Conservation (phyloP, 2,888 invertebrate genomes). For the Lysandra coridon region DNA sequence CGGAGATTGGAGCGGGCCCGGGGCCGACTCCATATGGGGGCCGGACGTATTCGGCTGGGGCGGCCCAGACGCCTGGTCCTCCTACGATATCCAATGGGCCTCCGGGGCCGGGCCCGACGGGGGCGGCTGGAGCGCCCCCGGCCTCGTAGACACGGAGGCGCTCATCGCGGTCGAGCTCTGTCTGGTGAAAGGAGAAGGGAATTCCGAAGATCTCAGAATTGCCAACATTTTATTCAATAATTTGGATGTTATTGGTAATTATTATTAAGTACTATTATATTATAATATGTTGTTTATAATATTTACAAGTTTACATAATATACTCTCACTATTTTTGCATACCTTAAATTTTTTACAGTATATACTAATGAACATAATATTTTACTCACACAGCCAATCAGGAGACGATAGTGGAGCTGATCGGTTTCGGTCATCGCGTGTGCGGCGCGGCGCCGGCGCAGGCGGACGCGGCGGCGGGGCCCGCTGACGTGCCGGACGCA, state of each 20-base stretch:
- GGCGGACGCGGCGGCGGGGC: neutral
- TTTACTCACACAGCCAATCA: slow-evolving; percentile 87
- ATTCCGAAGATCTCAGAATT: slow-evolving; percentile 82
- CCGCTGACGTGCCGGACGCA: slow-evolving; percentile 42
- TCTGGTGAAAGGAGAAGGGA: slow-evolving; percentile 69
- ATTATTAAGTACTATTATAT: slow-evolving; percentile 33
- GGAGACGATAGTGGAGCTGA: slow-evolving; percentile 95
- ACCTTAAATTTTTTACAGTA: slow-evolving; percentile 31
- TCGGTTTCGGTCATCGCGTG: slow-evolving; percentile 92
- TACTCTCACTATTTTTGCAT: neutral
- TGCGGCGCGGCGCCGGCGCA: slow-evolving; percentile 47
- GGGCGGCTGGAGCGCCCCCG: slow-evolving; percentile 84
- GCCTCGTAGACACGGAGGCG: slow-evolving; percentile 90
- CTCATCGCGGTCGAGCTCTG: slow-evolving; percentile 83
- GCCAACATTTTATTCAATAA: slow-evolving; percentile 96
- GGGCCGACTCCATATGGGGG: slow-evolving; percentile 73
- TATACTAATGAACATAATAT: neutral
- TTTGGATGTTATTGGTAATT: slow-evolving; percentile 93
- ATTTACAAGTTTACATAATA: neutral
- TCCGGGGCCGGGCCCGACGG: slow-evolving; percentile 82
- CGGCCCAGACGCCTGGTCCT: slow-evolving; percentile 82
- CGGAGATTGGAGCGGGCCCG: slow-evolving; percentile 39
- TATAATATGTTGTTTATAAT: neutral
- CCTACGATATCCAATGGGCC: slow-evolving; percentile 86
- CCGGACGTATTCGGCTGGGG: slow-evolving; percentile 87